phyloP scores from a whole-genome alignment of 1,140 invertebrate genomes.

The Tribolium castaneum region DNA sequence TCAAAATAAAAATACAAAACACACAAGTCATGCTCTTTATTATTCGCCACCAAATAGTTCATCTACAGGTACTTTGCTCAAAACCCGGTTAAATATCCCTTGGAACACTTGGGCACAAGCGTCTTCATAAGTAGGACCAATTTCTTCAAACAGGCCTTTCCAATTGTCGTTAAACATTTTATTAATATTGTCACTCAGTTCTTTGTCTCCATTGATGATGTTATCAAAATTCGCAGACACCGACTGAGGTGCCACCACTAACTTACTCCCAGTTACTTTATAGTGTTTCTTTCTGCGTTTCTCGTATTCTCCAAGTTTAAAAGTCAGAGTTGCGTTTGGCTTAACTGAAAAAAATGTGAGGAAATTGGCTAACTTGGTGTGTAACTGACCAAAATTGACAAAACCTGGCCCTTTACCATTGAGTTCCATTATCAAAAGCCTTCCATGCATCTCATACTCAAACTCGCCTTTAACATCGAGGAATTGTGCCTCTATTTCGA shows the following conservation, averaged over 20 bases:
- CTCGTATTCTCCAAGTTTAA: neutral
- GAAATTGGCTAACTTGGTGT: neutral
- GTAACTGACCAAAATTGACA: neutral
- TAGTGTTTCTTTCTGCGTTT: neutral
- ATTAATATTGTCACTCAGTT: conserved; percentile 48
- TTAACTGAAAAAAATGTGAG: neutral
- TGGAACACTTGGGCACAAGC: conserved; percentile 25
- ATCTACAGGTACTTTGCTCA: neutral
- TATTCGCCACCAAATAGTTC: neutral
- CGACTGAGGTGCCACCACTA: too few relatives aligned
- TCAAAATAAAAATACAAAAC: too few relatives aligned
- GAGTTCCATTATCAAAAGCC: conserved; percentile 47
- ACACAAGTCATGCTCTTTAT: neutral
- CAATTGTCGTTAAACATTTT: conserved; percentile 48
- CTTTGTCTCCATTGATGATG: conserved; percentile 46
- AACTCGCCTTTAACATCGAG: conserved; percentile 30
- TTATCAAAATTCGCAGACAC: too few relatives aligned
- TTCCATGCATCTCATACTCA: conserved; percentile 43
- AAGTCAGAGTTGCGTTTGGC: neutral
- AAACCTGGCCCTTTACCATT: conserved; percentile 40
- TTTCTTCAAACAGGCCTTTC: conserved; percentile 39
- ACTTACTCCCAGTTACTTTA: neutral
- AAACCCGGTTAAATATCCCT: neutral
- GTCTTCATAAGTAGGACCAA: conserved; percentile 28
- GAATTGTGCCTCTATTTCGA: conserved; percentile 2